Percentiles rank a stretch among this genome's conserved stretches.
Conservation (phyloP, 2,888 invertebrate genomes). For the Trichopoda pennipes region DNA sequence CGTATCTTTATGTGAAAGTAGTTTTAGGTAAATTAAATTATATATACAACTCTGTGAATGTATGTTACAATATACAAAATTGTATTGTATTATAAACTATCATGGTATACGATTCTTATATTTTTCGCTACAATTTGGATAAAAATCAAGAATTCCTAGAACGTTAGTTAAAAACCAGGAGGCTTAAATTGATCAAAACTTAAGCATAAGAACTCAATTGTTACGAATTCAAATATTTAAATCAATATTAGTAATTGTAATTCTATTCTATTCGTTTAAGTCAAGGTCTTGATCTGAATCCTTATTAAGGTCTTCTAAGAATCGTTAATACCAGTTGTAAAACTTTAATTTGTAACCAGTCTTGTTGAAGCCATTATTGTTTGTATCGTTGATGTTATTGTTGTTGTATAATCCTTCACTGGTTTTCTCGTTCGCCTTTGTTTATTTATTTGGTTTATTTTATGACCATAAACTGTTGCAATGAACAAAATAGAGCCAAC, state of each 20-base stretch:
- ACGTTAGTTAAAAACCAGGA: no score
- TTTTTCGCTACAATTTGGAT: no score
- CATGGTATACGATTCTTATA: no score
- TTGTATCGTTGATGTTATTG: conserved; percentile 1
- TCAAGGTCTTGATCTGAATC: not conserved
- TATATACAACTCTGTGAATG: no score
- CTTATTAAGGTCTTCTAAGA: not conserved
- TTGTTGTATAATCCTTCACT: conserved; percentile 26
- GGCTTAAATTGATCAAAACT: no score
- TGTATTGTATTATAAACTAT: conserved; percentile 4
- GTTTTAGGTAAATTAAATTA: no score
- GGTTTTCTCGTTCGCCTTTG: conserved; percentile 52
- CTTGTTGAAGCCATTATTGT: conserved; percentile 18
- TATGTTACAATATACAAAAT: not conserved
- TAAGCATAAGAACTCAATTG: no score
- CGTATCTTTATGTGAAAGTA: conserved; percentile 22
- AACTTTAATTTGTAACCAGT: not conserved
- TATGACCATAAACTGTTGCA: conserved; percentile 76
- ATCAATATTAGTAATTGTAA: no score
- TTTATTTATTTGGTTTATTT: conserved; percentile 79
- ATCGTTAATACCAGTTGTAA: not conserved
- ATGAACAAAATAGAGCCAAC: conserved; percentile 56
- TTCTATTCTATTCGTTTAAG: no score
- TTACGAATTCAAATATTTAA: no score
- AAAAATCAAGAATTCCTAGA: no score